These are phyloP conservation scores for Poeciliopsis infans DNA, from an alignment of 2,797 vertebrate genomes.

Conservation along the genomic window DNA sequence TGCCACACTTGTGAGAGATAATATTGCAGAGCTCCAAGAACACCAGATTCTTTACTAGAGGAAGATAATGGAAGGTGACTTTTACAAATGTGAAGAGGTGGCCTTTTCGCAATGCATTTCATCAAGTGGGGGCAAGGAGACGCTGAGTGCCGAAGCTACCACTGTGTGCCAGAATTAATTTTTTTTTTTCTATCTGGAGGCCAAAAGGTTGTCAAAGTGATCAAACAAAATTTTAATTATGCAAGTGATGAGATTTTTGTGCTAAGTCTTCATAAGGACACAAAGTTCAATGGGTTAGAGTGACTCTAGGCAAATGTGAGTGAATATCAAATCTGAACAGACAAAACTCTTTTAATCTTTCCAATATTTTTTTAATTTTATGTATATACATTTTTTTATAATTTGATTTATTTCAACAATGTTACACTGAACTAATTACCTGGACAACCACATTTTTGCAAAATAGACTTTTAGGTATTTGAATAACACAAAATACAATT, in stretches of 20 bases:
- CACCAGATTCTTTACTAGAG: constrained; percentile 43
- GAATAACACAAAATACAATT: too few relatives aligned
- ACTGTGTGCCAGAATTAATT: constrained; percentile 33
- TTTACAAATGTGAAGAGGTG: constrained; percentile 77
- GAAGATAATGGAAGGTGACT: constrained; percentile 74
- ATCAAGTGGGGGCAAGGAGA: constrained; percentile 52
- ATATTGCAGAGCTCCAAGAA: constrained; percentile 57
- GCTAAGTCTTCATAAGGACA: constrained; percentile 1
- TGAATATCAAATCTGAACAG: not conserved
- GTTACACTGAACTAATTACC: not conserved
- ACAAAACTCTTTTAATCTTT: not conserved
- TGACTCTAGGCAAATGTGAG: not conserved
- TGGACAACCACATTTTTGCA: not conserved
- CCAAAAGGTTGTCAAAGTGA: constrained; percentile 39
- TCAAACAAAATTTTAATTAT: constrained; percentile 41
- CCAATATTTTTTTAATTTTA: not conserved
- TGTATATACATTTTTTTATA: not conserved
- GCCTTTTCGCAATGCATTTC: constrained; percentile 75
- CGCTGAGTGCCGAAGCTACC: constrained; percentile 48
- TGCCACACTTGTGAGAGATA: constrained; percentile 65
- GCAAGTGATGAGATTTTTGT: not conserved
- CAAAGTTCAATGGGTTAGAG: not conserved
- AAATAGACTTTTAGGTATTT: not conserved
- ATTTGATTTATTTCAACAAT: not conserved
- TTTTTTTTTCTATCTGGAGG: constrained; percentile 24